Base-by-base conservation (phyloP, 2,113 vertebrate genomes). In the Pachypanchax playfairii region DNA sequence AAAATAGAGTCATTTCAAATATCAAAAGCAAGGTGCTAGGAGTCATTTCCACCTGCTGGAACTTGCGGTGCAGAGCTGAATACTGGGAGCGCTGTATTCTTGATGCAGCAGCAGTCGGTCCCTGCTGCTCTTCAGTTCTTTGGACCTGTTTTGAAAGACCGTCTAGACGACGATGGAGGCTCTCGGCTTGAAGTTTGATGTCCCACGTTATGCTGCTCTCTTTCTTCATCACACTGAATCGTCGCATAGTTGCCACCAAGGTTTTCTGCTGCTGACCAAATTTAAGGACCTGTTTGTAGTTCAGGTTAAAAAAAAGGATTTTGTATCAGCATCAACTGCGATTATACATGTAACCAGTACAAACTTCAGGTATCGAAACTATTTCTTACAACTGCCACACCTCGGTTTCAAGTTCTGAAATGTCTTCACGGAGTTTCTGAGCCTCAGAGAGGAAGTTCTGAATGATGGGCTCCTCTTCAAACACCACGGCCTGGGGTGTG, bases 211-310 rank as follows among this genome's bases (percentile, higher is more conserved):
- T 70, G 65, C 91, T 94, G 49, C 93, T 94, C 57, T 99, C 96
- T 81, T 93, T 96, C 70, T 98, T 98, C 73, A 98, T 94, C 69
- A 96, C 86, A 11, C 97, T 99, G 83, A 99, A 95, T 7, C 95
- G 93, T 56, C 94, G 92, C 94, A 98, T 97, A 3, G 94, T 91
- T 47, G 95, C 93, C 54, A 95, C 74, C 1, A 98, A 82, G 39
- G 79, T 92, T 77, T 91, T 95, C 56, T 98, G 95, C 78, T 98
- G 94, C 46, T 95, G 93, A 65, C 92, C 91, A 85, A 96, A 95
- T 49, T 91, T 94, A 14, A 79, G 47, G 0, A 89, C 68, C 89
- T 90, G 74, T 68, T 63, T 33, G 47, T n/a, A 3, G 28, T 53
- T 22, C 31, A 49, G 8, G 69, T 58, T 4, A 26, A 31, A 64